A percentile compares a stretch with the other conserved stretches of the same genome.
Evolutionary conservation across 1,140 invertebrate species (phyloP).

Genomic region (Monomorium pharaonis): DNA sequence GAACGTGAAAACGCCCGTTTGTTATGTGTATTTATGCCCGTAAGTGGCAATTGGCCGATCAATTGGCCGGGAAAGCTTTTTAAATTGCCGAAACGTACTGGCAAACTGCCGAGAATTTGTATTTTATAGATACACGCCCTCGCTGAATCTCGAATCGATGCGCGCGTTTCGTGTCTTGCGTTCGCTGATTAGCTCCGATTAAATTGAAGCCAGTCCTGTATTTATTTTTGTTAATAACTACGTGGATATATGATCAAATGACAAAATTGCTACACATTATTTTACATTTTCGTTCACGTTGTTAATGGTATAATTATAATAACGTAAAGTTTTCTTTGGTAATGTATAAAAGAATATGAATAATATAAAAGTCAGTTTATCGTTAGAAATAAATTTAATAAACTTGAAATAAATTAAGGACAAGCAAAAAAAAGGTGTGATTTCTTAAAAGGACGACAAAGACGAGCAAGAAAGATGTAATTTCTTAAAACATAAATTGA

Average conservation of each 20-base stretch:
- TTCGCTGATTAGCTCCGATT: neutral
- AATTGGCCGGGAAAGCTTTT: slow-evolving; percentile 37
- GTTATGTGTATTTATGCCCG: slow-evolving; percentile 47
- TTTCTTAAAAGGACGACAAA: too few relatives aligned
- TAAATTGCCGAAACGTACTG: neutral
- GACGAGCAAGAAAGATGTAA: too few relatives aligned
- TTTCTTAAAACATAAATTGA: too few relatives aligned
- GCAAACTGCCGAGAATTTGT: neutral
- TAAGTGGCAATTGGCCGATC: slow-evolving; percentile 45
- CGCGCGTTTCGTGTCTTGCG: neutral
- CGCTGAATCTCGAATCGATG: neutral
- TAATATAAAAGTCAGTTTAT: neutral
- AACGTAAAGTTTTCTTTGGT: neutral
- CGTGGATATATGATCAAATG: neutral
- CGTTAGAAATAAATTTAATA: neutral
- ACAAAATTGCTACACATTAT: neutral
- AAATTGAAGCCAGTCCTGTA: neutral
- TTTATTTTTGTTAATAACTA: neutral
- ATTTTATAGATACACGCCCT: slow-evolving; percentile 6
- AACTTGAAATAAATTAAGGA: too few relatives aligned
- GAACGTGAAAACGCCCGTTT: slow-evolving; percentile 25
- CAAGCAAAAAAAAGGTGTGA: too few relatives aligned
- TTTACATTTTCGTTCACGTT: neutral
- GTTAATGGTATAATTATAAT: neutral
- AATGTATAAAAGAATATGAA: neutral